Conservation (phyloP, 30 jellyfish, hydroid and myxozoan genomes). For the Turritopsis rubra region DNA sequence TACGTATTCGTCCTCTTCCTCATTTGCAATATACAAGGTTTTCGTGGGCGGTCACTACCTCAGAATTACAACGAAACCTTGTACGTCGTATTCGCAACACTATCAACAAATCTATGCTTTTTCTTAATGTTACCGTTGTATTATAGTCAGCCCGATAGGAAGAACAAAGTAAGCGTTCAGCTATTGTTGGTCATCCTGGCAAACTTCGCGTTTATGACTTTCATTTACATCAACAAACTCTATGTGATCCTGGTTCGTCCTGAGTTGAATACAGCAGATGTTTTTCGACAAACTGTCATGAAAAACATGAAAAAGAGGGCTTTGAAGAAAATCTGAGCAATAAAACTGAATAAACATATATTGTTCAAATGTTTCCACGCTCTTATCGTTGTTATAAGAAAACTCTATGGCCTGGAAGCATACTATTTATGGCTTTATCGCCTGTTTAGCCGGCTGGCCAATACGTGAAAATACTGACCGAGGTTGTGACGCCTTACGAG, state of each 20-base stretch:
- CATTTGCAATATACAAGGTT: background rate
- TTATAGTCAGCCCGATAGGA: background rate
- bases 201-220: background rate
- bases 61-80: background rate
- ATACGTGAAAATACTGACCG: no score
- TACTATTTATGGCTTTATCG: no score
- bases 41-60: background rate
- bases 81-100: background rate
- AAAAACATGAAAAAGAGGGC: background rate
- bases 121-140: background rate
- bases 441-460: no score
- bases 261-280: background rate
- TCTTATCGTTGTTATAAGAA: no score
- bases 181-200: background rate
- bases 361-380: no score
- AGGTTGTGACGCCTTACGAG: no score
- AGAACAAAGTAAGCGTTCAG: background rate
- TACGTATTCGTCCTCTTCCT: background rate
- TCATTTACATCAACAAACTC: background rate
- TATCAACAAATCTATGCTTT: background rate
- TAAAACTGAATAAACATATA: no score
- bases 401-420: no score
- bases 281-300: background rate
- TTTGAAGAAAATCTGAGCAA: no score
- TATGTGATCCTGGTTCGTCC: background rate